Evolutionary conservation across 1,140 invertebrate genomes (phyloP), one percentile per base, ranked within the genome.

Genomic region (Nylanderia fulva): DNA sequence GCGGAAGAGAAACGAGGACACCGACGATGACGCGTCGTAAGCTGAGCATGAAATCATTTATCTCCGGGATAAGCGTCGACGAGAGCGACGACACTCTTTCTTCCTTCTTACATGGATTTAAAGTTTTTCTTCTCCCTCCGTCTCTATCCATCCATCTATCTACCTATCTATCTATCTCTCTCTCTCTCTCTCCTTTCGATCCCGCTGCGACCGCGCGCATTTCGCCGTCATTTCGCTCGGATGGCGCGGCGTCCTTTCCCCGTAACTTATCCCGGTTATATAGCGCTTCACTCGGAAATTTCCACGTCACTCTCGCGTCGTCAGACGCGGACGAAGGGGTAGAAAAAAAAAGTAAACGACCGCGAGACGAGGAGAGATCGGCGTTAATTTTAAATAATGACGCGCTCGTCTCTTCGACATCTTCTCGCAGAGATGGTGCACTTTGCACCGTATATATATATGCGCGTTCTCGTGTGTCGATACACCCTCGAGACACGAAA

Each of bases 1-100:
- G 77, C 64, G 72, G 76, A 86, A 86, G 88, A 91, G 85, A 86
- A 91, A 90, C 86, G 91, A 91, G 90, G 87, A 90, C 69, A 85
- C 36, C 89, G 88, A 92, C 90, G 91, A 94, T 93, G 93, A 94
- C 93, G 92, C 86, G 92, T 91, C 92, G 87, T 89, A 93, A 94
- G 92, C 91, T 89, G 90, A 93, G 93, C 93, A 93, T 94, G 91
- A 93, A 94, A 94, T 94, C 94, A 94, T 94, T 94, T 94, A 94
- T 94, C 93, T 94, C 91, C 85, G 86, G 91, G 90, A 93, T 94
- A 93, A 93, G 88, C 91, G 91, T 86, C 90, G 91, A 90, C 86
- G 88, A 92, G 93, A 48, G 45, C 85, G 88, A 92, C 90, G 90
- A 88, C 89, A 87, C 72, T 91, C 87, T 91, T 91, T 89, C 86